Evolutionary conservation across 2,888 invertebrate species (phyloP).

Genomic region (Zele albiditarsus): DNA sequence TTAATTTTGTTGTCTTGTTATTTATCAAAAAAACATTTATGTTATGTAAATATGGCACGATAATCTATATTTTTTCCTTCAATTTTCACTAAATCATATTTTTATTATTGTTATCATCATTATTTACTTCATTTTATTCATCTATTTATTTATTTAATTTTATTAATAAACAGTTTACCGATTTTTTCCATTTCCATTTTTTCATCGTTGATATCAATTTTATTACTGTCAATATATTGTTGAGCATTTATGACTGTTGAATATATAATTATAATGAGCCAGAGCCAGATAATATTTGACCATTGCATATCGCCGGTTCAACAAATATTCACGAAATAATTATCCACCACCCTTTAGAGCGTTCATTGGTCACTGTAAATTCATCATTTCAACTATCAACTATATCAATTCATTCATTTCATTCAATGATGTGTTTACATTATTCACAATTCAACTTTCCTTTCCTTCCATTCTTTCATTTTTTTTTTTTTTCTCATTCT

Average conservation of each 20-base stretch:
- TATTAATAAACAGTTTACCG: slow-evolving; percentile 12
- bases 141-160: background rate
- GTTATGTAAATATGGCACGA: no score
- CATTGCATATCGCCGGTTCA: slow-evolving; percentile 9
- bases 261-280: background rate
- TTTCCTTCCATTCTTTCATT: background rate
- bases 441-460: background rate
- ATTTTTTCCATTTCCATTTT: background rate
- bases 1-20: background rate
- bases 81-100: background rate
- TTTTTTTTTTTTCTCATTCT: background rate
- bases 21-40: no score
- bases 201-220: background rate
- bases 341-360: slow-evolving; percentile 10
- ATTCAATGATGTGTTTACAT: background rate
- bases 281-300: background rate
- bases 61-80: background rate
- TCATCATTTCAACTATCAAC: background rate
- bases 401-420: background rate
- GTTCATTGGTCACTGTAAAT: slow-evolving; percentile 19
- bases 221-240: background rate
- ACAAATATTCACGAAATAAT: background rate
- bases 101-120: background rate
- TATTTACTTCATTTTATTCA: background rate
- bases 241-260: background rate